Evolutionary conservation across 2,888 invertebrate genomes (phyloP), one percentile per base, ranked within the genome.

Genomic region (Heliconius ismenius): DNA sequence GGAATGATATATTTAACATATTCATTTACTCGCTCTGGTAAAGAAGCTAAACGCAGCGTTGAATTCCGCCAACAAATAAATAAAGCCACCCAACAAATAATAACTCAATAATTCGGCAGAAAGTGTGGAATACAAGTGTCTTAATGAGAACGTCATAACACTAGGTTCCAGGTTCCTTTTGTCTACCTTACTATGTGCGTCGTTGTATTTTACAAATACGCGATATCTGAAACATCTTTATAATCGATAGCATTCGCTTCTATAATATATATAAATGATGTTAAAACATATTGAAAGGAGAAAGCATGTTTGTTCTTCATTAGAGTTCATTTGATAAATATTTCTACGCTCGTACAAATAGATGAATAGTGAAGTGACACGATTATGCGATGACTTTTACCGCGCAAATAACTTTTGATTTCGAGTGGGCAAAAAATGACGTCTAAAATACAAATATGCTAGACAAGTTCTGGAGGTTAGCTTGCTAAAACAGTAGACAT

Each of bases 251-350:
- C 43, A 2, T 26, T 15, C 32, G 11, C 49, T 18, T 13, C 39
- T 28, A 77, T 74, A 73, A 72, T 67, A 75, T 39, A 11, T 26
- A 26, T 60, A 60, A 76, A 64, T 73, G 69, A 80, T 75, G 67
- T 82, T 79, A 83, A 82, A 83, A 83, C 88, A 86, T 89, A 89
- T 87, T 87, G 85, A 87, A 83, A 79, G 83, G 90, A 84, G 90
- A 90, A 90, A 90, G 90, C 87, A 79, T 81, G 82, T 82, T 77
- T 79, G 79, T 79, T 79, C 84, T 83, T 84, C 83, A 85, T 87
- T 86, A 88, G 87, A 84, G 82, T 82, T 83, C 83, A 84, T 85
- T 84, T 78, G 81, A 62, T 76, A 75, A 79, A 77, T 79, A 79
- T 79, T 79, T 80, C 81, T 82, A 75, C 68, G 73, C 26, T 28